Conservation (phyloP, 2,797 vertebrate genomes). For the Sylvilagus floridanus region DNA sequence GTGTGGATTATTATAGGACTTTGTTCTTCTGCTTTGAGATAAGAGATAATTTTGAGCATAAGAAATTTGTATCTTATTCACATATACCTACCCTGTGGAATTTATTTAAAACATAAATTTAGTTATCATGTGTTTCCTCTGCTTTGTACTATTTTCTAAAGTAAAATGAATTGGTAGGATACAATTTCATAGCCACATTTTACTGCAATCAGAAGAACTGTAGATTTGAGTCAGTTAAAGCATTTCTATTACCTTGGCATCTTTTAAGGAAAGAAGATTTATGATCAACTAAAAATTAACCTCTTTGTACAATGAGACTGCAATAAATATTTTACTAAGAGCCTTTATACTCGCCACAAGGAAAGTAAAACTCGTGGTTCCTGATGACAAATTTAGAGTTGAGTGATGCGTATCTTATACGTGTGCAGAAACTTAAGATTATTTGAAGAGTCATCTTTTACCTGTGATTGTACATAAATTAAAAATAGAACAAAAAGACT, state of each 20-base stretch:
- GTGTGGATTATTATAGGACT: background rate
- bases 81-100: background rate
- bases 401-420: background rate
- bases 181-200: constrained; percentile 45
- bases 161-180: background rate
- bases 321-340: constrained; percentile 53
- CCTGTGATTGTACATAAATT: background rate
- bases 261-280: constrained; percentile 61
- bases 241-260: constrained; percentile 41
- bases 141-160: constrained; percentile 40
- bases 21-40: background rate
- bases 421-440: background rate
- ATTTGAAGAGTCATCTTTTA: background rate
- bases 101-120: constrained; percentile 13
- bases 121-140: background rate
- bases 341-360: background rate
- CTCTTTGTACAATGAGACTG: background rate
- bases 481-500: constrained; percentile 13
- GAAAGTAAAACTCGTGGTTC: constrained; percentile 25
- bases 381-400: background rate
- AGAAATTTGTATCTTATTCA: constrained; percentile 34
- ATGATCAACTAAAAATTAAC: constrained; percentile 45
- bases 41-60: background rate
- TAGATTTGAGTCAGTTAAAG: constrained; percentile 13
- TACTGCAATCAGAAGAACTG: constrained; percentile 2